Base-by-base conservation (phyloP, 2,888 invertebrate genomes). In the Orthosia cruda region DNA sequence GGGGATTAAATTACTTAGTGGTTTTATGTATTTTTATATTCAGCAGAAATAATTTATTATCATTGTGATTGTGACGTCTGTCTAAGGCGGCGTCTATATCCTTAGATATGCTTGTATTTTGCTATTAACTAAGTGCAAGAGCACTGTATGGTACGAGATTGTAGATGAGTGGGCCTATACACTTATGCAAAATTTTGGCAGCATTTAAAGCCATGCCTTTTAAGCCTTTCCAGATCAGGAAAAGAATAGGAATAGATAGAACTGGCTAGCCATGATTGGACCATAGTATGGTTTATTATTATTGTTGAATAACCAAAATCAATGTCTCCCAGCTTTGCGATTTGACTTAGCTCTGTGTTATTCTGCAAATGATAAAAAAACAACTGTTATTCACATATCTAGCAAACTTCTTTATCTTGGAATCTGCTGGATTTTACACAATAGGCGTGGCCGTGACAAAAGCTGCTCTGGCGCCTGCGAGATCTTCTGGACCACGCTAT, bases 1-100 rank as follows among this genome's bases (percentile, higher is more conserved):
- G 12, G 13, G 59, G 18, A 78, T 81, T 81, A 81, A 62, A 52
- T 49, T 66, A 62, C 45, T 59, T 64, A 26, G 3, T 16, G 47
- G 50, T 66, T 20, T 58, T 52, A 47, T 11, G 26, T 40, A 23
- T 52, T 47, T 40, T 32, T 23, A 62, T 23, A 61, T n/a, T 54
- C 16, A 13, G 12, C 12, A 54, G n/a, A 45, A 64, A 54, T 20
- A 13, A 54, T 54, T 40, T 0, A 4, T 20, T 45, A 23, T 50
- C 12, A 50, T 32, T n/a, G 15, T 61, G 59, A 50, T 32, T n/a
- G 15, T 61, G 59, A 80, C 58, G 57, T 50, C 26, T 1, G n/a
- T 32, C 12, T 52, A 23, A 23, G 16, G 55, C 7, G 7, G 26
- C 20, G 54, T 55, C n/a, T 47, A 47, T 12, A 68, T 32, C n/a